Base-by-base conservation (phyloP, 2,888 invertebrate genomes). In the Dryococelus australis region DNA sequence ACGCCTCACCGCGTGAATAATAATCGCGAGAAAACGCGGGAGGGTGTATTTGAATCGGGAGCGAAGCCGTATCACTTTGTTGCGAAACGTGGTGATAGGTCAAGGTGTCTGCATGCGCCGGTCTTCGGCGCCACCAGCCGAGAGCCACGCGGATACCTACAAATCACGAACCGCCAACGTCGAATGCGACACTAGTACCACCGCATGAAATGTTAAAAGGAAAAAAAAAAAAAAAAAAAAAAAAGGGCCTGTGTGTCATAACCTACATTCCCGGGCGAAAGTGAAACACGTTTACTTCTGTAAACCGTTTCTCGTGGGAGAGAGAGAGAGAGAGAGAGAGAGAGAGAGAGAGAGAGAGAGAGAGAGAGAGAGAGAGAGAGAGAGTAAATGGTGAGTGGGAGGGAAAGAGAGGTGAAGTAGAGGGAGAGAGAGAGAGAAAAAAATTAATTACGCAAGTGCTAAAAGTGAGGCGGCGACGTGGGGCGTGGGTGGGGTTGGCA, bases 251-350 rank as follows among this genome's bases (percentile, higher is more conserved):
- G 65, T 65, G 65, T 65, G 65, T 65, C 65, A 5, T 65, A 65
- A 65, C 65, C 65, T 65, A 65, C 65, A 65, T 65, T 65, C 65
- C 65, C 65, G 65, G 51, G 65, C 65, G 65, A 65, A 65, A 65
- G 65, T 65, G n/a, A 65, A 65, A 65, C 65, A 65, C 20, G 65
- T 10, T 65, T 65, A 65, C 65, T 65, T 65, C 65, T 65, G 12
- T 9, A 51, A 51, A 65, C 20, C 20, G n/a, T 16, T 65, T 65
- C 65, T 65, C 8, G 65, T n/a, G 8, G n/a, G 65, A 16, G 16
- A n/a, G 24, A 24, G 24, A 24, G 16, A 10, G 6, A n/a, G 2
- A 9, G 24, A 20, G 2, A n/a, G 24, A 16, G 65, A 65, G 65
- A 65, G 65, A 47, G 10, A 20, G 65, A 16, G 65, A 20, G 6